These are phyloP conservation scores for Helicolenus hilgendorfi DNA, from an alignment of 2,797 vertebrate species.

Conservation along the genomic window DNA sequence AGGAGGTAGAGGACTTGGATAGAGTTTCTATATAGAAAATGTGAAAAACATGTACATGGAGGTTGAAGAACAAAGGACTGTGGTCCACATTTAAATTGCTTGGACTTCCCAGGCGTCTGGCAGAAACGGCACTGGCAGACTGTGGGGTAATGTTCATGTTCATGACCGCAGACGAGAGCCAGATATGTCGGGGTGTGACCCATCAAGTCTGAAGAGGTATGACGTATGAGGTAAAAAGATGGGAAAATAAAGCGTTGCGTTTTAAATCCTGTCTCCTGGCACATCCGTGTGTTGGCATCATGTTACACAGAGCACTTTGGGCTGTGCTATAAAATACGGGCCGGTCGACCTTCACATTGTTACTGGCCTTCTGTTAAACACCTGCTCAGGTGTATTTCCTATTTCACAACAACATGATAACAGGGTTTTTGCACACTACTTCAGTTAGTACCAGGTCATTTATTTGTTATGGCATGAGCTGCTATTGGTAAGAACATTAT, in stretches of 20 bases:
- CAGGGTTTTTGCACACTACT: conserved; percentile 19
- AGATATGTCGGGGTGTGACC: conserved; percentile 56
- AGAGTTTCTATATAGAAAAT: conserved; percentile 28
- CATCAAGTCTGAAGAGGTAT: conserved; percentile 33
- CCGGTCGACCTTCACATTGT: conserved; percentile 30
- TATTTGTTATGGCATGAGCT: conserved; percentile 7
- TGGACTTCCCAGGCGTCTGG: conserved; percentile 19
- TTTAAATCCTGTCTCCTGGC: conserved; percentile 47
- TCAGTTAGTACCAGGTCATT: conserved; percentile 26
- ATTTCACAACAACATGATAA: conserved; percentile 56
- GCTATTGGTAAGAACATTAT: conserved; percentile 50
- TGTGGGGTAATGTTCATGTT: conserved; percentile 50
- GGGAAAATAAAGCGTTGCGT: conserved; percentile 17
- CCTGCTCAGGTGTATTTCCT: conserved; percentile 62
- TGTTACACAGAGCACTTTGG: conserved; percentile 40
- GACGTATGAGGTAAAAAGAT: conserved; percentile 33
- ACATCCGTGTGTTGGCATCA: conserved; percentile 14
- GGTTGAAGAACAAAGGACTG: conserved; percentile 46
- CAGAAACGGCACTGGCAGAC: conserved; percentile 20
- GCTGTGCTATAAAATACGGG: conserved; percentile 38
- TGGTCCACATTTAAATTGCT: conserved; percentile 15
- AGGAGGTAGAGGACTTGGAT: not conserved
- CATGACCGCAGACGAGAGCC: conserved; percentile 67
- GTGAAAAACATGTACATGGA: conserved; percentile 11
- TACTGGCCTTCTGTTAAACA: conserved; percentile 48